Evolutionary conservation across 2,888 invertebrate species (phyloP).

Genomic region (Cistogaster globosa): DNA sequence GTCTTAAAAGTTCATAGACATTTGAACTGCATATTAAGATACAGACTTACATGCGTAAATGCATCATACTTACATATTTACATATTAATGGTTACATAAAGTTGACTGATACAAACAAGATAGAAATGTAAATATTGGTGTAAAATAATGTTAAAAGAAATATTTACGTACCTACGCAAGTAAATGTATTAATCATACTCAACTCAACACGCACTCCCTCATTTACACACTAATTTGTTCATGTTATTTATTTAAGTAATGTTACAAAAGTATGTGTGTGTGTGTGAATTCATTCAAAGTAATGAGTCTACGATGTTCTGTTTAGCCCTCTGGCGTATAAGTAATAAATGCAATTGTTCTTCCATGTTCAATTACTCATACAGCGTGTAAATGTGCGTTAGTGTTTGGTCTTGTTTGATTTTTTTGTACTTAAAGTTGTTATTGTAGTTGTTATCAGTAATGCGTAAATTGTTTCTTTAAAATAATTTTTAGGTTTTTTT

Average conservation of each 20-base stretch:
- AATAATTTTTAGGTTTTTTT: background rate
- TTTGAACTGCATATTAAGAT: slow-evolving; percentile 47
- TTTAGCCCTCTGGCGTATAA: slow-evolving; percentile 55
- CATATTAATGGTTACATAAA: background rate
- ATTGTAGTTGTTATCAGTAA: slow-evolving; percentile 47
- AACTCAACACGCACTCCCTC: slow-evolving; percentile 31
- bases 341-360: slow-evolving; percentile 60
- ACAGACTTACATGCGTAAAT: slow-evolving; percentile 11
- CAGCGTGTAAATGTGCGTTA: slow-evolving; percentile 4
- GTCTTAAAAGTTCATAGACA: slow-evolving; percentile 63
- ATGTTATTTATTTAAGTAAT: slow-evolving; percentile 19
- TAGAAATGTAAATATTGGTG: slow-evolving; percentile 16
- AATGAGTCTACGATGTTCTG: slow-evolving; percentile 46
- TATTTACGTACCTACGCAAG: slow-evolving; percentile 10
- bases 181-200: slow-evolving; percentile 32
- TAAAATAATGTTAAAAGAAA: slow-evolving; percentile 19
- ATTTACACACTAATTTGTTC: slow-evolving; percentile 27
- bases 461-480: slow-evolving; percentile 46
- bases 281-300: background rate
- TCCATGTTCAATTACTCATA: slow-evolving; percentile 46
- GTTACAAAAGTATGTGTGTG: background rate
- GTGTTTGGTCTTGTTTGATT: slow-evolving; percentile 2
- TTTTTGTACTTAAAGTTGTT: slow-evolving; percentile 37
- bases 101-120: background rate
- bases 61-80: background rate